These are phyloP conservation scores for Anseranas semipalmata DNA, from an alignment of 2,113 vertebrate genomes.

Conservation along the genomic window DNA sequence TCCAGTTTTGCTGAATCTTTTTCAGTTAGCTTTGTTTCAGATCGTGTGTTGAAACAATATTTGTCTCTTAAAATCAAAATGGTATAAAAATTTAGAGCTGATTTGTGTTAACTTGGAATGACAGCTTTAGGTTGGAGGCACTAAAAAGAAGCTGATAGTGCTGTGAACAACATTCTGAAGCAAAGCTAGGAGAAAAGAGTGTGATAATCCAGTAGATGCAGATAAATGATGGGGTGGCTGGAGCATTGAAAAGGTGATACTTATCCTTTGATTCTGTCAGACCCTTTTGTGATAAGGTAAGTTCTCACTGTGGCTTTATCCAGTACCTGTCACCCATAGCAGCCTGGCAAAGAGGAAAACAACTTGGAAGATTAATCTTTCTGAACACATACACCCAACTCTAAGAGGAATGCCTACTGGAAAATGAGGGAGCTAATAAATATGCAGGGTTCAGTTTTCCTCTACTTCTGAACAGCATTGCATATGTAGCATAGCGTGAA, in stretches of 20 bases:
- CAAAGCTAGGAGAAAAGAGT: not conserved
- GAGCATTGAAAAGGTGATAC: not conserved
- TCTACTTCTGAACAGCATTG: not conserved
- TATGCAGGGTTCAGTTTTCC: not conserved
- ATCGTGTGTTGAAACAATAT: not conserved
- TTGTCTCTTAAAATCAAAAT: not conserved
- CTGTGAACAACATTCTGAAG: not conserved
- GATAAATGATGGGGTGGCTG: not conserved
- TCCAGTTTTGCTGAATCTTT: not conserved
- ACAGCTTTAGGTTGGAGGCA: not conserved
- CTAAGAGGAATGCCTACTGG: not conserved
- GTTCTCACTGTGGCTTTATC: not conserved
- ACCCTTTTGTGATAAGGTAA: slow-evolving; percentile 9
- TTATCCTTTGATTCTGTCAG: slow-evolving; percentile 5
- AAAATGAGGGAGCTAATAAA: not conserved
- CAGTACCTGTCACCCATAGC: not conserved
- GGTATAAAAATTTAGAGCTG: not conserved
- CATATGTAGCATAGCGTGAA: not conserved
- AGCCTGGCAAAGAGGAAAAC: not conserved
- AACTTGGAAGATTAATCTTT: not conserved
- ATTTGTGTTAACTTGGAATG: not conserved
- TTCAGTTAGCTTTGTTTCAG: not conserved
- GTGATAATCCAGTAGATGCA: not conserved
- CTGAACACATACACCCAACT: not conserved
- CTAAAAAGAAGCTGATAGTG: not conserved